Conservation (phyloP, 2,797 vertebrate genomes). For the Alcedo quadribrachys region DNA sequence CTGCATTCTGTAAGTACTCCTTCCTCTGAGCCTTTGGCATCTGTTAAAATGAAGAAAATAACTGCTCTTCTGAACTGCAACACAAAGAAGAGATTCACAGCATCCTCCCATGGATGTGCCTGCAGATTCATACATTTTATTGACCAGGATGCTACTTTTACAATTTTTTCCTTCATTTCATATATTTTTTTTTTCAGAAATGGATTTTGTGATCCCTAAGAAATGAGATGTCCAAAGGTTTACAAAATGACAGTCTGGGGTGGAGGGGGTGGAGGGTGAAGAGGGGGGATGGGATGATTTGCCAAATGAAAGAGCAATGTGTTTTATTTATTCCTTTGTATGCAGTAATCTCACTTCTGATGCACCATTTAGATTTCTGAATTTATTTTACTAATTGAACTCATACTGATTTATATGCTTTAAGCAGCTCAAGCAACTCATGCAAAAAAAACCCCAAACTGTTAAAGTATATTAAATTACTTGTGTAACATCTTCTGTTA, state of each 20-base stretch:
- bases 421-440: not conserved
- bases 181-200: constrained; percentile 32
- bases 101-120: not conserved
- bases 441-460: not conserved
- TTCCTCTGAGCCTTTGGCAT: constrained; percentile 11
- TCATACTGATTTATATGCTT: not conserved
- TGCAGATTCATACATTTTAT: not conserved
- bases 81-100: constrained; percentile 18
- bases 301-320: not conserved
- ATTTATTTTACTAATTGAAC: not conserved
- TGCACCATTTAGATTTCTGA: not conserved
- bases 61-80: constrained; percentile 29
- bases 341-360: not conserved
- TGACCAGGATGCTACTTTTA: not conserved
- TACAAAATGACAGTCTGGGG: not conserved
- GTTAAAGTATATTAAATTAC: constrained; percentile 42
- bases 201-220: constrained; percentile 22
- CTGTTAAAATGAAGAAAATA: constrained; percentile 28
- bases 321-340: not conserved
- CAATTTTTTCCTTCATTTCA: constrained; percentile 36
- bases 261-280: too few species aligned
- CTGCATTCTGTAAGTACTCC: not conserved
- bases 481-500: constrained; percentile 17
- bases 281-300: not conserved
- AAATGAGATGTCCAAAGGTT: constrained; percentile 18